Base-by-base conservation (phyloP, 2,113 vertebrate species). In the Vidua macroura region DNA sequence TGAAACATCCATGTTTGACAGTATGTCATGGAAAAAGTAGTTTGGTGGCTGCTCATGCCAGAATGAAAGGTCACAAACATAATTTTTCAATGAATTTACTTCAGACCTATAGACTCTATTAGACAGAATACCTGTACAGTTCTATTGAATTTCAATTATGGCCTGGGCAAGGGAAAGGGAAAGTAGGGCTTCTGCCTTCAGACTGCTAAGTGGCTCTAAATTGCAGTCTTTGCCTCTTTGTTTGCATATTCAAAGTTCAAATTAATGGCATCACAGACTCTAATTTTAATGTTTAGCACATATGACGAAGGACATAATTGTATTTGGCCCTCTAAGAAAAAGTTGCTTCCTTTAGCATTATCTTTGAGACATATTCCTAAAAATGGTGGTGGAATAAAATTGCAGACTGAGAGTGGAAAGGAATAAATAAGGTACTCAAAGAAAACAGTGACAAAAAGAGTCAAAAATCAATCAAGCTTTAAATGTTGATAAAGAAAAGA, bases 401-500 rank as follows among this genome's bases (percentile, higher is more conserved):
- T 80, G 12, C 14, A 87, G 30, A 86, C 2, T 1, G 17, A 78
- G 17, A 66, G 13, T 53, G 18, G n/a, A 64, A 39, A 92, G 7
- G 48, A 88, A 88, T 56, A 86, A 80, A 80, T 60, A 76, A 94
- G 33, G 19, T 28, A 15, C 23, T 86, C 19, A 60, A 46, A 91
- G 59, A 63, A 95, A 91, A 55, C 15, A 9, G 21, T 63, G 37
- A 69, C 53, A 84, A 97, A 97, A 97, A 77, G 74, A 93, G 70
- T 68, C 25, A 31, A 90, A 77, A 46, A 86, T 84, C 87, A 92
- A 93, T 83, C 79, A 83, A 83, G 87, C 51, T 89, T 94, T 73
- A 97, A 96, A 84, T 66, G 52, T 15, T 58, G 66, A 66, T 91
- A 92, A 93, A 95, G 33, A 49, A 51, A 88, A 84, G 64, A 83